Base-by-base conservation (phyloP, 2,797 vertebrate species). In the Myotis myotis region DNA sequence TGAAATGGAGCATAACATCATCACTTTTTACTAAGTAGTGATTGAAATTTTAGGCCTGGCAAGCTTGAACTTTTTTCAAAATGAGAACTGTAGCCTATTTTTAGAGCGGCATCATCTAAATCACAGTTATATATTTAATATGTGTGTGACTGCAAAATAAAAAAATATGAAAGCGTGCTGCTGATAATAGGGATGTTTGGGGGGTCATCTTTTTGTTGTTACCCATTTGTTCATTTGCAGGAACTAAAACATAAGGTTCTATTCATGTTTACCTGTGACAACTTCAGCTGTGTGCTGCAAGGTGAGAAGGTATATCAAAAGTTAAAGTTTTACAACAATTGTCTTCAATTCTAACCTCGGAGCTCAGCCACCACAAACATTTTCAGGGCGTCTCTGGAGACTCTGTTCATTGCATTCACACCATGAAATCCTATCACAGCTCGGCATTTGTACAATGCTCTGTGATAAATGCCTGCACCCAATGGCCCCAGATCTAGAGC, bases 21-120 rank as follows among this genome's bases (percentile, higher is more conserved):
- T 76, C 51, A 12, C 22, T 93, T 96, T 71, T 89, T 91, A 84
- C 47, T 92, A 96, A 96, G 87, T 95, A 86, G 96, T 81, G 25
- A 78, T 91, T 96, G 93, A 91, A 92, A 70, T 87, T 91, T n/a
- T 94, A 81, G 11, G 41, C 20, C 22, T 38, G 47, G 11, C 53
- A 89, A 95, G 13, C 36, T 83, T 57, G 8, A 86, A 25, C 6
- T 20, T 83, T 96, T 96, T 81, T 93, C 55, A 89, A 90, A 95
- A 83, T 87, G 47, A 89, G 33, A 96, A 86, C 79, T 89, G n/a
- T 2, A 41, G 15, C 25, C 81, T 93, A 38, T 62, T 93, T 95
- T 93, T 74, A 64, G 44, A 89, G 38, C 6, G n/a, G 28, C 17
- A 44, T 2, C 28, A 9, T 76, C 57, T 81, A 92, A 94, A 75